Conservation (phyloP, 1,140 invertebrate genomes). For the Thereuonema tuberculata region DNA sequence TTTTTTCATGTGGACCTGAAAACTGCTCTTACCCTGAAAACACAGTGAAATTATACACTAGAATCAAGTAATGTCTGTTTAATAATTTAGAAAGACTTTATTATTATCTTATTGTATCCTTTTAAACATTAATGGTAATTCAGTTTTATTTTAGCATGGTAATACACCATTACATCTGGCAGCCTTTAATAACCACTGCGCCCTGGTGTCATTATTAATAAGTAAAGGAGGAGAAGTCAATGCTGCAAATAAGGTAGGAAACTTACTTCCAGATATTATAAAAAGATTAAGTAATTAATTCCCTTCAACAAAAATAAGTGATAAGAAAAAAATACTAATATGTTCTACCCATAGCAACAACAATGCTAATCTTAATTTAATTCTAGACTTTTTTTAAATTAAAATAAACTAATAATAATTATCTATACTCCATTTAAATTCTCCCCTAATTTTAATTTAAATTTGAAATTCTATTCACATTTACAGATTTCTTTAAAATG, state of each 20-base stretch:
- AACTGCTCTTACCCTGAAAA: too few species aligned
- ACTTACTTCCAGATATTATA: neutral
- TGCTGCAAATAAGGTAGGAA: slow-evolving; percentile 52
- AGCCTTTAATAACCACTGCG: slow-evolving; percentile 50
- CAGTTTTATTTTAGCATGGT: slow-evolving; percentile 42
- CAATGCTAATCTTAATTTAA: neutral
- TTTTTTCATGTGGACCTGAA: too few species aligned
- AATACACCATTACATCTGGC: slow-evolving; percentile 62
- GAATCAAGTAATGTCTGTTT: too few species aligned
- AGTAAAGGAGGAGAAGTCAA: slow-evolving; percentile 54
- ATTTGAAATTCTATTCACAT: too few species aligned
- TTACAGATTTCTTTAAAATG: too few species aligned
- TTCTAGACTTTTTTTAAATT: neutral
- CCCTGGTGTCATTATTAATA: slow-evolving; percentile 54
- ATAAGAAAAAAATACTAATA: neutral
- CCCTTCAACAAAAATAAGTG: too few species aligned
- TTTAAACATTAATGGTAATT: too few species aligned
- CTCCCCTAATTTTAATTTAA: too few species aligned
- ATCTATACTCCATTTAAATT: neutral
- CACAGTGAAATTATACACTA: too few species aligned
- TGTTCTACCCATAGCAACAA: neutral
- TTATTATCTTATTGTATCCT: too few species aligned
- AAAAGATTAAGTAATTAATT: too few species aligned
- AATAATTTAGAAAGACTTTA: too few species aligned
- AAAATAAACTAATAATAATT: neutral